Evolutionary conservation across 2,797 vertebrate genomes (phyloP), one percentile per base, ranked within the genome.

Genomic region (Pristis pectinata): DNA sequence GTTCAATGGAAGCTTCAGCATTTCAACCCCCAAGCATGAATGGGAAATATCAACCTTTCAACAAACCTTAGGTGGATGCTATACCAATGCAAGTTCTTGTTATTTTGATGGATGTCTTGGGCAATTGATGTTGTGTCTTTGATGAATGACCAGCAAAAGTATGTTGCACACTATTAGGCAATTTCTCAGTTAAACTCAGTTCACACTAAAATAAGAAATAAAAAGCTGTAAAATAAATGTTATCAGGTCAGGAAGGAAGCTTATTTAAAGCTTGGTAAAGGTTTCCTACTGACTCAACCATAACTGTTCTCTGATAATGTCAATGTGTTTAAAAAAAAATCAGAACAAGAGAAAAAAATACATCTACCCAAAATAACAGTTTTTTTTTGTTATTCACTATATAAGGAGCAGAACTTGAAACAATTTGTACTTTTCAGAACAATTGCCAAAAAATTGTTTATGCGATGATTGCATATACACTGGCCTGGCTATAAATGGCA

Each of bases 381-480:
- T 34, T 41, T 67, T 64, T 37, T 9, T 41, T 91, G 17, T 41
- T 19, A 11, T 11, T 37, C 87, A 91, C 9, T 64, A 24, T 37
- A 91, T 24, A 41, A 67, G n/a, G 19, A 91, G 7, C 59, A 91
- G 19, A 15, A 64, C 87, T 91, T 67, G 61, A 67, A 91, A 37
- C 19, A 41, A 91, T 22, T 67, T 91, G 17, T 22, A 41, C 61
- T 41, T 10, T 64, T 37, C 59, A 64, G n/a, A 22, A 41, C 87
- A 91, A 72, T 91, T 91, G 87, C 87, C 87, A 91, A 91, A n/a
- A 91, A 41, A 91, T 64, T 64, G 87, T 61, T 91, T 91, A 67
- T 64, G 41, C 3, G 64, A 59, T 91, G 59, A 91, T 91, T 91
- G 87, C 59, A 67, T 67, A 67, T 37, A 91, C n/a, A 67, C 19